Base-by-base conservation (phyloP, 1,140 invertebrate genomes). In the Drosophila arizonae region DNA sequence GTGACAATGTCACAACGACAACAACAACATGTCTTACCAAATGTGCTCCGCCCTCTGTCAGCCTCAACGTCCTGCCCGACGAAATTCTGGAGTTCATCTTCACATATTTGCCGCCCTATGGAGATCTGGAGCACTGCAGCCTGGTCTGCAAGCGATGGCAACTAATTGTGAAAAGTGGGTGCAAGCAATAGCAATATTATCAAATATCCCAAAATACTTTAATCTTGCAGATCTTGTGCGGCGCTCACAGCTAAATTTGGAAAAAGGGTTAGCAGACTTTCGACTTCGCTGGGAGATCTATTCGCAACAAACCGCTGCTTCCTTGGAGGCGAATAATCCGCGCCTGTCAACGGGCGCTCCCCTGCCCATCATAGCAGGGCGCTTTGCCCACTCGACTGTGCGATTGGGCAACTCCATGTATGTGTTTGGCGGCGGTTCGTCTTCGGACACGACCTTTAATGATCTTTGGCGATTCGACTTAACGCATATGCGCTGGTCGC, bases 391-490 rank as follows among this genome's bases (percentile, higher is more conserved):
- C 94, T 95, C 97, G 73, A 96, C 97, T 48, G 97, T 96, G 87
- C 95, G 96, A 63, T 94, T 95, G 91, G 94, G 94, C 54, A 96
- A 96, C 92, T 95, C 94, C 3, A 97, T 99, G 97, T 99, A 97
- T 92, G 94, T 99, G 33, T 99, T 99, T 94, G 98, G 98, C 52
- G 98, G 98, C 30, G 98, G 98, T 1, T 98, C 97, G n/a, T 96
- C 96, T 33, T 96, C 96, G 41, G 96, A 95, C 80, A 99, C 98
- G 17, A 97, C 98, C 9, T 99, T 99, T 85, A 99, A 99, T 94
- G 98, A 99, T 93, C 93, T 99, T 8, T 99, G 98, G 98, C 94
- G 94, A 76, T 95, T 99, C 91, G 97, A 99, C 93, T 93, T 99
- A 48, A 95, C 96, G 6, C 95, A 94, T 50, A 93, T 97, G 87